Base-by-base conservation (phyloP, 2,113 vertebrate species). In the Procapra przewalskii region DNA sequence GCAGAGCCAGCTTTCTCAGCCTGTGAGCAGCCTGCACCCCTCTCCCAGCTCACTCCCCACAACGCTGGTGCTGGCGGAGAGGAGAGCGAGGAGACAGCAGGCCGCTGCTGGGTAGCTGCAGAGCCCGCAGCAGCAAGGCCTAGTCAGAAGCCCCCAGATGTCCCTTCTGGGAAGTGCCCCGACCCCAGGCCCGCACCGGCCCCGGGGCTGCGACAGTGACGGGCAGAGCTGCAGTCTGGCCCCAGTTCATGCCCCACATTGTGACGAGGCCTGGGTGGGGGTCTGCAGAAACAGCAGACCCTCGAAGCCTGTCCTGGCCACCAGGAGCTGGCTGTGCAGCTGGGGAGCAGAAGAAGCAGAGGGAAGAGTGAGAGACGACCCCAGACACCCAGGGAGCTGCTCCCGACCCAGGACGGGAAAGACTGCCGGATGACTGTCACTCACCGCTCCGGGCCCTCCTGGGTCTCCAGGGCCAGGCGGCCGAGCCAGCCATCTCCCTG, bases 181-280 rank as follows among this genome's bases (percentile, higher is more conserved):
- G 0, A 3, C 15, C 45, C 52, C 25, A 23, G 29, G 54, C 54
- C 81, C 5, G 7, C 0, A 0, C 43, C 0, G 2, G 59, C n/a
- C 5, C n/a, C 4, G 2, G 60, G 19, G 48, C 40, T 21, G 40
- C 12, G 3, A 48, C 4, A 0, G 31, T 25, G 5, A 82, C 29
- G 12, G 48, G 19, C 11, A 17, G 57, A 33, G 57, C 27, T n/a
- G 25, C 50, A 43, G 5, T 29, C 43, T 36, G 55, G 11, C 71
- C 25, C 11, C 2, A 1, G 13, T 11, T 8, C 16, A 3, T 8
- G 29, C n/a, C 50, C 67, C 29, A 10, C 2, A 2, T 23, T 11
- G 16, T 17, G 29, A 59, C 0, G 2, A 85, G 67, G 11, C n/a
- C 7, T 3, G 6, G 45, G 8, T 40, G 1, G 19, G 50, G 62